Evolutionary conservation across 2,888 invertebrate species (phyloP), one percentile per base, ranked within the genome.

Genomic region (Malacosoma neustria): DNA sequence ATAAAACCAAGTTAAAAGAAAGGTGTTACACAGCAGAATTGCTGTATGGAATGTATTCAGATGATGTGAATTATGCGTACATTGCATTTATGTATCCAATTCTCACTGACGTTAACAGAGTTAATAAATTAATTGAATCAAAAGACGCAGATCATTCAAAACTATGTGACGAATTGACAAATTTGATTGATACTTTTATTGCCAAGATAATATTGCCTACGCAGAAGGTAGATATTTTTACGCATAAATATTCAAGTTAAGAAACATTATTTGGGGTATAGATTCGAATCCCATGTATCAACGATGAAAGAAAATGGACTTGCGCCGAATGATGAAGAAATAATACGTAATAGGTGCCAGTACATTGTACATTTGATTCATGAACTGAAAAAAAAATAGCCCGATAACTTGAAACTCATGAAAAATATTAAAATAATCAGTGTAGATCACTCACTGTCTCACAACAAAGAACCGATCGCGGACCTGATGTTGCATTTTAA

Each of bases 401-500:
- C 40, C 31, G 43, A 43, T 39, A 43, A 41, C 31, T 33, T 43
- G 33, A 40, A 15, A 15, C 15, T 15, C 15, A 15, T 15, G 15
- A 15, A 15, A 15, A 15, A 15, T 15, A 15, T 15, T 4, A 13
- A 36, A 32, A 30, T 14, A 38, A 41, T 44, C 33, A 40, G 41
- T 30, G 40, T 44, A 31, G 40, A 38, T 29, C 6, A 33, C 37
- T 39, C 41, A 38, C 40, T 44, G 12, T 36, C 33, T 36, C 44
- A 39, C 14, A 44, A 44, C 32, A 44, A 41, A 44, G 44, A 41
- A 29, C 29, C 32, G 14, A 37, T 44, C 29, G 35, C 37, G 36
- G 41, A 41, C 13, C 30, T 41, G 32, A 41, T 39, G 43, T 37
- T 41, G 29, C 39, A 39, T 36, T 43, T 43, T 36, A 41, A 41